phyloP scores from a whole-genome alignment of 2,797 vertebrate genomes.

The Sebastes paucispinis region DNA sequence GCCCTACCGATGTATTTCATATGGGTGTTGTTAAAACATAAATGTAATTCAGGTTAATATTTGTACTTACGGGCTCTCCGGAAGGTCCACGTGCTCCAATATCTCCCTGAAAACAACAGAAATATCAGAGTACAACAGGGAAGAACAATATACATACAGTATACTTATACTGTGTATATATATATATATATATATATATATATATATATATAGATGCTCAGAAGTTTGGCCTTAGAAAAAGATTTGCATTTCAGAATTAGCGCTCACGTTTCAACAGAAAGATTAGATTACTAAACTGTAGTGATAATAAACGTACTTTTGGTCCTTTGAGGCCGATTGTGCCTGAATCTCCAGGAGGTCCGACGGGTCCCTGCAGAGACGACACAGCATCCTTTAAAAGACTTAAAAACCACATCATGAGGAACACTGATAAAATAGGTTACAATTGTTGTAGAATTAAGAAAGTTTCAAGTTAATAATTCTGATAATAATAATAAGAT shows the following conservation, averaged over 20 bases:
- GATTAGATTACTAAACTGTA: rapidly evolving
- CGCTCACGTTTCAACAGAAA: background rate
- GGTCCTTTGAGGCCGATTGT: slow-evolving; percentile 81
- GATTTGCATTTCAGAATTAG: background rate
- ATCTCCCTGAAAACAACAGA: slow-evolving; percentile 74
- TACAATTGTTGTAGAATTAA: no score
- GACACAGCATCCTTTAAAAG: background rate
- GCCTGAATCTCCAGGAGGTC: slow-evolving; percentile 88
- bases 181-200: no score
- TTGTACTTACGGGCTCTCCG: slow-evolving; percentile 88
- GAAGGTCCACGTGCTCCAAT: slow-evolving; percentile 84
- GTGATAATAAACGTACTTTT: slow-evolving; percentile 82
- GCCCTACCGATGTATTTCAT: background rate
- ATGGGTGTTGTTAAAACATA: background rate
- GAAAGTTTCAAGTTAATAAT: no score
- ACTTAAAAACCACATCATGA: background rate
- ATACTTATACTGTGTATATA: background rate
- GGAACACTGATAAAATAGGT: background rate
- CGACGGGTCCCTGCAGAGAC: slow-evolving; percentile 87
- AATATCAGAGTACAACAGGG: background rate
- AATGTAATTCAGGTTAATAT: background rate
- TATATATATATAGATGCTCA: no score
- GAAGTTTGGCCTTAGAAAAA: no score
- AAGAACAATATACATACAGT: background rate
- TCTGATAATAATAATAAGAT: background rate